phyloP scores from a whole-genome alignment of 2,113 vertebrate genomes.

The Sciurus niger region DNA sequence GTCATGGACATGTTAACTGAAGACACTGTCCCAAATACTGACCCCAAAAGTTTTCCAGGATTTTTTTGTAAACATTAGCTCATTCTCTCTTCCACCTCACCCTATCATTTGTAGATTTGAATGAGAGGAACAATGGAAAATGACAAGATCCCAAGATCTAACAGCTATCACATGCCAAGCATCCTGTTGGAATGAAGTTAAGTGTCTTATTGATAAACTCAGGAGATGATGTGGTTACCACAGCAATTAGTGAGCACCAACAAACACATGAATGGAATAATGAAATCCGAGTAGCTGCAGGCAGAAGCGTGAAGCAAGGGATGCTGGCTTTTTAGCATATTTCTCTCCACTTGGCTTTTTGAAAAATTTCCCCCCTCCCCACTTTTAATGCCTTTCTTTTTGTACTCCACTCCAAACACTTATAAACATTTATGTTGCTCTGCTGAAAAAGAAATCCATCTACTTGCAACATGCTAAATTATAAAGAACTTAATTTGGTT shows the following conservation, averaged over 20 bases:
- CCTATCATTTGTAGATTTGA: background rate
- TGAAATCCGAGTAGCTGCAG: background rate
- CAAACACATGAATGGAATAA: background rate
- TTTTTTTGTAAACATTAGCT: background rate
- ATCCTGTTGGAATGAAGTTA: background rate
- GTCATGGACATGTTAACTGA: background rate
- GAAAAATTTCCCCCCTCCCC: background rate
- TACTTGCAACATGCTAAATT: conserved; percentile 34
- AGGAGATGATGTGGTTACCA: background rate
- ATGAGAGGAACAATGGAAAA: background rate
- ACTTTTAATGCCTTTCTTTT: conserved; percentile 5
- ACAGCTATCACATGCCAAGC: background rate
- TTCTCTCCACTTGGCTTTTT: background rate
- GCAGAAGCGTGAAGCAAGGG: background rate
- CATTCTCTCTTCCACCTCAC: background rate
- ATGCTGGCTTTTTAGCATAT: background rate
- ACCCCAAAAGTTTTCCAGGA: background rate
- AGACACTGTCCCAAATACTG: background rate
- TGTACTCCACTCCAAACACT: background rate
- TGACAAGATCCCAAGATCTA: background rate
- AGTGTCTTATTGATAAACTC: background rate
- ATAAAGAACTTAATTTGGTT: conserved; percentile 55
- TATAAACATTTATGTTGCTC: conserved; percentile 51
- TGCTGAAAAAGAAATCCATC: conserved; percentile 34
- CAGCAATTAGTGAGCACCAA: background rate